phyloP scores from a whole-genome alignment of 2,797 vertebrate species.

The Lerista edwardsae region DNA sequence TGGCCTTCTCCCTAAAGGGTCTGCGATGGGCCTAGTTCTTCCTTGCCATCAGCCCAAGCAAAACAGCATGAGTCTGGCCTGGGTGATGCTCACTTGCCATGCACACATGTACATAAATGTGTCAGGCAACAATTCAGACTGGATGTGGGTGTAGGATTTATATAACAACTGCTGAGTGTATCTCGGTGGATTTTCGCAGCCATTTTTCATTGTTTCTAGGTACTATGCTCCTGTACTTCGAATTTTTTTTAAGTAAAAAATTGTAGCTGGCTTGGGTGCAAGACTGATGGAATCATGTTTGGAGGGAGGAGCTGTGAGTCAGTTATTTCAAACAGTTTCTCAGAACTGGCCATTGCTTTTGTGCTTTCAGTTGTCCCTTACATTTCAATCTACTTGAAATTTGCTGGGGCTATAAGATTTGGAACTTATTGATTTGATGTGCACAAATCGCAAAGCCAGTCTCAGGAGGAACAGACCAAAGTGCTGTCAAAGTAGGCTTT shows the following conservation, averaged over 20 bases:
- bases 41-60: too few species aligned
- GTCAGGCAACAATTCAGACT: too few species aligned
- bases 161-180: too few species aligned
- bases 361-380: neutral
- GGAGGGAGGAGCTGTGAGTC: neutral
- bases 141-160: neutral
- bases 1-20: too few species aligned
- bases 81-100: too few species aligned
- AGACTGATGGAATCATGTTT: neutral
- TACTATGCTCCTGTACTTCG: too few species aligned
- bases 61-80: too few species aligned
- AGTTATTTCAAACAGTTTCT: neutral
- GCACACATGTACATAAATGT: too few species aligned
- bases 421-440: neutral
- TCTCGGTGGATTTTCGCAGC: neutral
- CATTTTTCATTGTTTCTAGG: neutral
- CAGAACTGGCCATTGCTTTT: neutral
- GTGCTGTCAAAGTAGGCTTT: neutral
- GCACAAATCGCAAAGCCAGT: neutral
- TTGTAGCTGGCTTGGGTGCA: neutral
- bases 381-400: too few species aligned
- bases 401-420: too few species aligned
- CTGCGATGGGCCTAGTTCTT: too few species aligned
- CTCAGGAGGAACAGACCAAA: too few species aligned
- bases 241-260: neutral